Conservation (phyloP, 1,140 invertebrate species). For the Hycleus cichorii region DNA sequence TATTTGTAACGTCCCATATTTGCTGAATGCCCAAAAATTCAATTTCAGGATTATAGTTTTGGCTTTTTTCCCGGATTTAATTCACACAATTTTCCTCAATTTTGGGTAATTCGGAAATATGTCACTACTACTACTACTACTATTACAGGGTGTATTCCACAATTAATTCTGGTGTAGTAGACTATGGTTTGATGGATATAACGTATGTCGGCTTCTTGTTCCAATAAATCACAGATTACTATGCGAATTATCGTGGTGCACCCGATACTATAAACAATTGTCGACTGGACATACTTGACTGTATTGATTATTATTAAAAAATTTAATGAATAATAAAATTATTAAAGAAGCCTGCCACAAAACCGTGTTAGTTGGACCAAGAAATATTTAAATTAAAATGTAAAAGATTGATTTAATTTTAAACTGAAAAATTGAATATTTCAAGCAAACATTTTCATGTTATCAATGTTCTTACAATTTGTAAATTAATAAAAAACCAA, state of each 20-base stretch:
- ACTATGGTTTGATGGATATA: no score
- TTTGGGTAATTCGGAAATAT: slow-evolving; percentile 23
- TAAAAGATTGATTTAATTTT: slow-evolving; percentile 5
- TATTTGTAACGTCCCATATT: slow-evolving; percentile 28
- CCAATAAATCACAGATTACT: no score
- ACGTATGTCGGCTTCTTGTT: no score
- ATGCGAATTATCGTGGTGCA: no score
- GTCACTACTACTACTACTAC: no score
- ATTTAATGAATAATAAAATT: no score
- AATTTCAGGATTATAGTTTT: background rate
- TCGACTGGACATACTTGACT: slow-evolving; percentile 35
- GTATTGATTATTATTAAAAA: slow-evolving; percentile 10
- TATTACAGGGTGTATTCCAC: no score
- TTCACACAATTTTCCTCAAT: background rate
- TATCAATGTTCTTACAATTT: slow-evolving; percentile 19
- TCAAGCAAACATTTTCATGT: slow-evolving; percentile 6
- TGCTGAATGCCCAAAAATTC: slow-evolving; percentile 21
- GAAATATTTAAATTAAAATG: slow-evolving; percentile 6
- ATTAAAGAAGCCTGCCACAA: slow-evolving; percentile 29
- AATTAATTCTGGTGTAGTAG: no score
- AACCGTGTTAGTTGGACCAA: slow-evolving; percentile 32
- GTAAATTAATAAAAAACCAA: slow-evolving; percentile 8
- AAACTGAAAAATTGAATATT: slow-evolving; percentile 2
- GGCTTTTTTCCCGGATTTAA: no score
- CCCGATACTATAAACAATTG: slow-evolving; percentile 14